Evolutionary conservation across 1,140 invertebrate genomes (phyloP).

Genomic region (Leptinotarsa undecemlineata): DNA sequence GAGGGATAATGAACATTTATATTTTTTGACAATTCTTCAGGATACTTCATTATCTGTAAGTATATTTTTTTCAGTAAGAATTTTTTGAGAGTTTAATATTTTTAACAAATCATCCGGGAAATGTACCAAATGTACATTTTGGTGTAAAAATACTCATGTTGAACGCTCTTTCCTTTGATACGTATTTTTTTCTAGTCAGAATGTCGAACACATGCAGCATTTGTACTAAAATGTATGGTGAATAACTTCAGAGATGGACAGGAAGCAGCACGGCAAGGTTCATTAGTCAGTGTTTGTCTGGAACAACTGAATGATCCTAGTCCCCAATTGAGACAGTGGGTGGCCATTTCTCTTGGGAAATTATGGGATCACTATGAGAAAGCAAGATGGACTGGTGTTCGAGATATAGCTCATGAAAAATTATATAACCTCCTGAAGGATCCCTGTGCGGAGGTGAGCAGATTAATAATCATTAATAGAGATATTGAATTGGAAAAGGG

Average conservation of each 20-base stretch:
- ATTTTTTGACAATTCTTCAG: conserved; percentile 88
- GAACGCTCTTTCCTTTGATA: neutral
- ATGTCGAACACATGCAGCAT: conserved; percentile 86
- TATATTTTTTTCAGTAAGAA: neutral
- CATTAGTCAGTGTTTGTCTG: conserved; percentile 85
- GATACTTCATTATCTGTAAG: conserved; percentile 74
- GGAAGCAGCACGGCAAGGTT: conserved; percentile 83
- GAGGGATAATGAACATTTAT: conserved; percentile 92
- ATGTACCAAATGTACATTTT: too few relatives aligned
- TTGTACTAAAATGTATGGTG: conserved; percentile 91
- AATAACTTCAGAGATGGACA: conserved; percentile 85
- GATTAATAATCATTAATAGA: too few relatives aligned
- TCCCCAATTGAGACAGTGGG: conserved; percentile 82
- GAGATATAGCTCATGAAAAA: conserved; percentile 96
- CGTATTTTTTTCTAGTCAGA: conserved; percentile 65
- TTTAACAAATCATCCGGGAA: too few relatives aligned
- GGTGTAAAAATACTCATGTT: neutral
- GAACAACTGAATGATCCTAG: conserved; percentile 71
- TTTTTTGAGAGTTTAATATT: too few relatives aligned
- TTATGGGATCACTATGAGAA: conserved; percentile 93
- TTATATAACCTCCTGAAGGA: conserved; percentile 79
- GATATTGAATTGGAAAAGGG: too few relatives aligned
- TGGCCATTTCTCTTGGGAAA: conserved; percentile 89
- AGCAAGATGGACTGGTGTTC: conserved; percentile 92
- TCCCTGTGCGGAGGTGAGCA: conserved; percentile 77